Evolutionary conservation across 1,140 invertebrate genomes (phyloP).

Genomic region (Pogonomyrmex californicus): DNA sequence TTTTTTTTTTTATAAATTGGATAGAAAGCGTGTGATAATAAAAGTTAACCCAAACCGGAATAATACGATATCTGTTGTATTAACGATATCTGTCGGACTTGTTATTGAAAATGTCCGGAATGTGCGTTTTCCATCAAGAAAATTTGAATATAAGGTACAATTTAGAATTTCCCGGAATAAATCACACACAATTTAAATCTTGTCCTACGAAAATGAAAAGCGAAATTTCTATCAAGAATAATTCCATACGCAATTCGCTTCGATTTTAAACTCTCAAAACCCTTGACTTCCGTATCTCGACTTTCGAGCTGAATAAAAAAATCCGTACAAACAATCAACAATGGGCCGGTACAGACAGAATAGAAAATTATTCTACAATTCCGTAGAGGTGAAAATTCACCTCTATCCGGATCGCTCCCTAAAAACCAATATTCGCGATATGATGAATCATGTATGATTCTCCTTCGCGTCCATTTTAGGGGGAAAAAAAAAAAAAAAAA

Average conservation of each 20-base stretch:
- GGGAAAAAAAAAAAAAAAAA: neutral
- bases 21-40: neutral
- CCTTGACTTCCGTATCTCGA: neutral
- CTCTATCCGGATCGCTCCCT: neutral
- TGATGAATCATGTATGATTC: slow-evolving; percentile 24
- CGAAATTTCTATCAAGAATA: neutral
- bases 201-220: neutral
- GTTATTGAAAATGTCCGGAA: neutral
- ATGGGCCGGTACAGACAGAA: neutral
- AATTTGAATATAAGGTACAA: neutral
- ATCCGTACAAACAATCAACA: neutral
- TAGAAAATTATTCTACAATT: slow-evolving; percentile 28
- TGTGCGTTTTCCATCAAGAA: neutral
- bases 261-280: neutral
- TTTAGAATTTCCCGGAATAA: neutral
- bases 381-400: slow-evolving; percentile 6
- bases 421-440: slow-evolving; percentile 3
- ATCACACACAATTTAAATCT: neutral
- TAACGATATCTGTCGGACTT: neutral
- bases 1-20: neutral
- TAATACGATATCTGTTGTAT: neutral
- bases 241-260: neutral
- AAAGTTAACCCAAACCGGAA: neutral
- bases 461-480: neutral
- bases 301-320: neutral